Evolutionary conservation across 2,797 vertebrate genomes (phyloP).

Genomic region (Pangasius krempfi): DNA sequence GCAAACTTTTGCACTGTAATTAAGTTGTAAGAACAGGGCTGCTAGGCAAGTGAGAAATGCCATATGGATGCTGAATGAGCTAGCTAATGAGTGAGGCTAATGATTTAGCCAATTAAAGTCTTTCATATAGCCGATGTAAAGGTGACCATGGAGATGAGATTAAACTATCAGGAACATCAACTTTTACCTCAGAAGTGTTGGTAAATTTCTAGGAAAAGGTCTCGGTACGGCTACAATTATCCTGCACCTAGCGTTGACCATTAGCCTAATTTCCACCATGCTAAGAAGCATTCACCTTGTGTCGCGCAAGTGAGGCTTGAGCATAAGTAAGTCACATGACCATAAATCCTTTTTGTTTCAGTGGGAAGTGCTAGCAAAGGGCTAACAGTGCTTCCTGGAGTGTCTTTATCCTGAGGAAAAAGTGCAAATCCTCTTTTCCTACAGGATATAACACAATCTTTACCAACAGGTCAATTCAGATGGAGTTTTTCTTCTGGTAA

Average conservation of each 20-base stretch:
- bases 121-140: background rate
- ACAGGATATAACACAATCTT: background rate
- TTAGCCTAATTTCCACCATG: conserved; percentile 4
- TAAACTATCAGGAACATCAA: background rate
- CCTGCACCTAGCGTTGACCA: background rate
- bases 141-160: background rate
- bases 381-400: background rate
- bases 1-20: background rate
- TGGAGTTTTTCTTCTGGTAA: background rate
- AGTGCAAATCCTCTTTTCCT: background rate
- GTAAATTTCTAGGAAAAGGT: background rate
- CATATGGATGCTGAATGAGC: background rate
- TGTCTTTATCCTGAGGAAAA: background rate
- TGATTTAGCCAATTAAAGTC: background rate
- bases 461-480: background rate
- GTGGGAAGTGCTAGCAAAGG: background rate
- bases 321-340: background rate
- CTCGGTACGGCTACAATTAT: background rate
- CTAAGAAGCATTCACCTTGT: background rate
- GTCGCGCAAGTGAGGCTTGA: background rate
- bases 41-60: background rate
- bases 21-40: background rate
- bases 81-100: background rate
- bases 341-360: background rate
- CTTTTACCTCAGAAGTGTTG: background rate